phyloP scores from a whole-genome alignment of 2,113 vertebrate genomes.

The Leucosticte australis region DNA sequence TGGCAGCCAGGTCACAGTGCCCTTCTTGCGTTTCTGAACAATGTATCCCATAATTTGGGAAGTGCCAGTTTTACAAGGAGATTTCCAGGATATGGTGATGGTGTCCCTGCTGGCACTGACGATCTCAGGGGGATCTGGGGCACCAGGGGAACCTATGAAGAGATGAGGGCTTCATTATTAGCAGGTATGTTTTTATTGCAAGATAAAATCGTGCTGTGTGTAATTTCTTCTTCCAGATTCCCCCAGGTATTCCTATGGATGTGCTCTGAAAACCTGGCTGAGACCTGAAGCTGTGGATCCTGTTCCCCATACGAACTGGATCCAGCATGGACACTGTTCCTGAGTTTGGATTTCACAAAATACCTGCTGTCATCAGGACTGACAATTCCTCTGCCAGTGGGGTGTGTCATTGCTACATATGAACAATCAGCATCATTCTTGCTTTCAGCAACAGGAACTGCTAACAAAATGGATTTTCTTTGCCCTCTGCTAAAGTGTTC shows the following conservation, averaged over 20 bases:
- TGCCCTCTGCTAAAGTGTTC: not conserved
- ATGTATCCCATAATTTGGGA: constrained; percentile 83
- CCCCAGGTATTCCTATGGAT: not conserved
- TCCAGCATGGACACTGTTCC: not conserved
- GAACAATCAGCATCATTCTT: not conserved
- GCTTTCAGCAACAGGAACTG: not conserved
- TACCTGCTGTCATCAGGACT: not conserved
- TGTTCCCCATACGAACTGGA: not conserved
- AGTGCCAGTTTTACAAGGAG: constrained; percentile 76
- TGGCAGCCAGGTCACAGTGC: constrained; percentile 80
- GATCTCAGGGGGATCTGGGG: constrained; percentile 81
- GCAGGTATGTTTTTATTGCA: not conserved
- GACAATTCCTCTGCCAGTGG: not conserved
- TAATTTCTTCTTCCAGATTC: not conserved
- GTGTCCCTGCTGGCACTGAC: constrained; percentile 75
- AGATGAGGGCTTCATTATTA: not conserved
- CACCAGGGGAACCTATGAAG: constrained; percentile 78
- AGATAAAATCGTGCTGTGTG: not conserved
- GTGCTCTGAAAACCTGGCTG: not conserved
- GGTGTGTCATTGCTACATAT: not conserved
- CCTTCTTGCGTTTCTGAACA: constrained; percentile 87
- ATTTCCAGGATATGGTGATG: constrained; percentile 80
- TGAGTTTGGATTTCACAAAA: not conserved
- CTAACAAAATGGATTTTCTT: not conserved
- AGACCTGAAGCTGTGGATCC: not conserved